Conservation (phyloP, 2,888 invertebrate species). For the Alloscopus bannaensis region DNA sequence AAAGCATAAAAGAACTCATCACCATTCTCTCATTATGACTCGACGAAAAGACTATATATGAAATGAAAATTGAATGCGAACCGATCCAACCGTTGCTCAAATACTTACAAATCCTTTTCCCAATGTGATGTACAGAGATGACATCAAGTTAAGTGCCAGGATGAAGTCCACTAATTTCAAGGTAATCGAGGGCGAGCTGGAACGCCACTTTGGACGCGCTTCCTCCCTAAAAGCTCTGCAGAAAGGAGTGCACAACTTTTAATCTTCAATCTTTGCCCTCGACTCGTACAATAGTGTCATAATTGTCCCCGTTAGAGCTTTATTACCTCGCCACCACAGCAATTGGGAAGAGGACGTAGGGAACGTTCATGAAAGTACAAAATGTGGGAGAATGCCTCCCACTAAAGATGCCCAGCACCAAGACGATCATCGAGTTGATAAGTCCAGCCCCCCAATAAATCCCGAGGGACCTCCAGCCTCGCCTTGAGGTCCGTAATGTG, state of each 20-base stretch:
- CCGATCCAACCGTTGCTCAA: slow-evolving; percentile 7
- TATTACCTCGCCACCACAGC: slow-evolving; percentile 65
- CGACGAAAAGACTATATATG: background rate
- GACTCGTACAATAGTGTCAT: too few species aligned
- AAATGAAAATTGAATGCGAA: background rate
- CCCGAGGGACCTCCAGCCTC: slow-evolving; percentile 69
- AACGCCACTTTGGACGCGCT: slow-evolving; percentile 59
- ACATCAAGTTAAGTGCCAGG: slow-evolving; percentile 58
- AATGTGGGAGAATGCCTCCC: slow-evolving; percentile 70
- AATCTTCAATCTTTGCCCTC: too few species aligned
- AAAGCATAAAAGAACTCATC: background rate
- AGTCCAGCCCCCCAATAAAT: slow-evolving; percentile 70
- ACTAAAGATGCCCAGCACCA: slow-evolving; percentile 64
- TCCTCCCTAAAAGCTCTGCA: slow-evolving; percentile 66
- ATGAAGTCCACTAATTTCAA: slow-evolving; percentile 59
- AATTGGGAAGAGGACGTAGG: slow-evolving; percentile 70
- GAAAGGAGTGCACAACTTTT: background rate
- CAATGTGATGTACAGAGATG: slow-evolving; percentile 61
- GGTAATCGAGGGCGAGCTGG: background rate
- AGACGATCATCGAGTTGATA: slow-evolving; percentile 71
- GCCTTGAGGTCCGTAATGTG: too few species aligned
- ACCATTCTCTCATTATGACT: too few species aligned
- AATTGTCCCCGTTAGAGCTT: too few species aligned
- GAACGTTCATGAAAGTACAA: slow-evolving; percentile 70
- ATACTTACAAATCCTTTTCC: slow-evolving; percentile 70